Base-by-base conservation (phyloP, 2,113 vertebrate species). In the Salvelinus sp. region DNA sequence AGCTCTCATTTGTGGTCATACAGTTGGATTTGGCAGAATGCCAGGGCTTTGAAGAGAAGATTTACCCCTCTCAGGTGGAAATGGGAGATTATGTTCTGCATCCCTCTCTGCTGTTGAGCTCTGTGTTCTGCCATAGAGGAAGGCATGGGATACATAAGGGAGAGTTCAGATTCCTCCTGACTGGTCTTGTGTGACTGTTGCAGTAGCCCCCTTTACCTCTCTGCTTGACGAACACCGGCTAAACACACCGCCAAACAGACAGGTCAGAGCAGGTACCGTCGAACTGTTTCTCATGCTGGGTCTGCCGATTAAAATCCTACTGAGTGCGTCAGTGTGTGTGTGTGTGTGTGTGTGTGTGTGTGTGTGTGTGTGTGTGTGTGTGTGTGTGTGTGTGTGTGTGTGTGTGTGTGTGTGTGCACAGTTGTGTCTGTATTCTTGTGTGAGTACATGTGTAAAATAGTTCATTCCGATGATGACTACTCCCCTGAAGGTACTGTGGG, bases 11-110 rank as follows among this genome's bases (percentile, higher is more conserved):
- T 87, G 76, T 27, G 75, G 63, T 82, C 27, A 60, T 75, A 84
- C 74, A 78, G 38, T 38, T 38, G 38, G 7, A 38, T 38, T 38
- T 38, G 38, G 9, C 38, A 38, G 38, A 38, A 38, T 38, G 38
- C 74, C 62, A 2, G 6, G 70, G 78, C 76, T 85, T 82, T 82
- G 73, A 63, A 67, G 20, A 58, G 62, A 68, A 84, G 77, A 85
- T 85, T 79, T 70, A 79, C 67, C 44, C 63, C 84, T 88, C 76
- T 83, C 79, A 81, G 83, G 85, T 85, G 76, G 80, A 82, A 84
- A 88, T 70, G 60, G 38, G 50, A 84, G 83, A 86, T 86, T 79
- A 80, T 50, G 57, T 58, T 82, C 80, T 74, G 71, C 58, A 74
- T 79, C 77, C 69, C n/a, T 75, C 57, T 72, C 71, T 48, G 9